phyloP scores from a whole-genome alignment of 2,888 invertebrate genomes.

The Crematogaster levior region DNA sequence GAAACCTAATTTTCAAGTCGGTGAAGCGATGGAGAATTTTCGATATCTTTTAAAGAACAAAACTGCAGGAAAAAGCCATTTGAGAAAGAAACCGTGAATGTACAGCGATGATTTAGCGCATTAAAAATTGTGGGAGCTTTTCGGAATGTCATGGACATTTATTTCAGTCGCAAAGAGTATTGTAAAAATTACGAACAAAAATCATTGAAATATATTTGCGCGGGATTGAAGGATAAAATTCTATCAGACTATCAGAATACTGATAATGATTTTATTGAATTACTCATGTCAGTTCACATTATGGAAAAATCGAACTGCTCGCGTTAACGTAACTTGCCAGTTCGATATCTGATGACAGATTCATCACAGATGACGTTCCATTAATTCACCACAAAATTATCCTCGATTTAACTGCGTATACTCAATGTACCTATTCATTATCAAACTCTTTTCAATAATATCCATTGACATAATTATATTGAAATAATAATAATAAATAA shows the following conservation, averaged over 20 bases:
- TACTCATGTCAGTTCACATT: not conserved
- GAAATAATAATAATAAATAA: not conserved
- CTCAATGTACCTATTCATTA: not conserved
- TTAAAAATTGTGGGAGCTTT: not conserved
- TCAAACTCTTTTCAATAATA: not conserved
- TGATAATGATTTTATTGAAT: not conserved
- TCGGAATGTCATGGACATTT: not conserved
- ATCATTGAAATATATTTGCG: not conserved
- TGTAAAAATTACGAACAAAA: not conserved
- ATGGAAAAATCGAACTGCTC: not conserved
- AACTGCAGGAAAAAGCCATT: not conserved
- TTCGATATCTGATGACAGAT: not conserved
- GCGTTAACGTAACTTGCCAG: not conserved
- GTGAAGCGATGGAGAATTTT: not conserved
- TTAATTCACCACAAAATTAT: constrained; percentile 9
- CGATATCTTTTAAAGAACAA: constrained; percentile 8
- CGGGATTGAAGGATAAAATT: not conserved
- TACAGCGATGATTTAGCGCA: not conserved
- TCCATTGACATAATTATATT: not conserved
- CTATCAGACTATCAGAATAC: not conserved
- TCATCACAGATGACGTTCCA: not conserved
- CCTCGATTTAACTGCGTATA: not conserved
- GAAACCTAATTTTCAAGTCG: constrained; percentile 30
- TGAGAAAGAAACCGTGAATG: not conserved
- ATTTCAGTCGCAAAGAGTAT: not conserved